Conservation (phyloP, 2,113 vertebrate genomes). For the Ibidorhyncha struthersii region DNA sequence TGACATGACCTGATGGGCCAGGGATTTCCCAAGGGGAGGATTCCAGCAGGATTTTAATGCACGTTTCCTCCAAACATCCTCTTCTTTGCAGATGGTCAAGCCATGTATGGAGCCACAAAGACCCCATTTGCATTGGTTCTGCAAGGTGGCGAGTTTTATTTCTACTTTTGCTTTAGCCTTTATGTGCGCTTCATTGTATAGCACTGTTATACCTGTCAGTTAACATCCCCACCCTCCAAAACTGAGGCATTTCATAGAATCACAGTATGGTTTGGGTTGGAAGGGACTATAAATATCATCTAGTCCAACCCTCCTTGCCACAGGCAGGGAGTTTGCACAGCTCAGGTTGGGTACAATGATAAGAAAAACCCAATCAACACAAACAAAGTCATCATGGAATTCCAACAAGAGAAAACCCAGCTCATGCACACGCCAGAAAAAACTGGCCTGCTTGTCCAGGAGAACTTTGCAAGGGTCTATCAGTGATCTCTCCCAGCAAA, state of each 20-base stretch:
- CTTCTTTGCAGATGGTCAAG: neutral
- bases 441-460: neutral
- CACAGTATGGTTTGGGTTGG: neutral
- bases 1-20: neutral
- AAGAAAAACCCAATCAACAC: slow-evolving; percentile 8
- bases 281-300: neutral
- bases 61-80: neutral
- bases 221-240: neutral
- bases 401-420: slow-evolving; percentile 57
- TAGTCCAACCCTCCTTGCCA: neutral
- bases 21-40: neutral
- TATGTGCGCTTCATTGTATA: accelerated
- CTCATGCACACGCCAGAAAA: slow-evolving; percentile 34
- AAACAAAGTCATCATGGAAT: slow-evolving; percentile 37
- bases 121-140: neutral
- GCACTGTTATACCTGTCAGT: neutral
- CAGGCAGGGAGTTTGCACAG: neutral
- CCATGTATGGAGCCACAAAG: neutral
- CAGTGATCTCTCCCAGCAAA: neutral
- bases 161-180: neutral
- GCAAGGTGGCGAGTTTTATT: neutral
- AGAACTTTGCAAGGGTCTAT: neutral
- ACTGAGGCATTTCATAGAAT: neutral
- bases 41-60: neutral
- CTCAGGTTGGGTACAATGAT: neutral